phyloP scores from a whole-genome alignment of 2,888 invertebrate species.

The Acrocera orbiculus region DNA sequence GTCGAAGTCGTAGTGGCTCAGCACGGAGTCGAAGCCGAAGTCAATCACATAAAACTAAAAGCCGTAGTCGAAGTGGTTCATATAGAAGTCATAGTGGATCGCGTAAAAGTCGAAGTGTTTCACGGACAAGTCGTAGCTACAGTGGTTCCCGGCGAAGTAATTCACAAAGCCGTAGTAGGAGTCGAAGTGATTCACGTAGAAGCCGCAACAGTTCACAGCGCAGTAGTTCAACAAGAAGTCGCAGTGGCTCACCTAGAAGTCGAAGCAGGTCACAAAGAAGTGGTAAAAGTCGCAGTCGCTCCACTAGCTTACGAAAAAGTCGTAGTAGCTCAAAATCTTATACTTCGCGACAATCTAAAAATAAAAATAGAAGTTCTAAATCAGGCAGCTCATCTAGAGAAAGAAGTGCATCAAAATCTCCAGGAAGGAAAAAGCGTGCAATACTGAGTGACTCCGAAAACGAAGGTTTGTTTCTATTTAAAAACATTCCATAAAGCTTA shows the following conservation, averaged over 20 bases:
- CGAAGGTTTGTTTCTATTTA: slow-evolving; percentile 18
- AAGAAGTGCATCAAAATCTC: slow-evolving; percentile 14
- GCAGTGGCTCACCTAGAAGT: slow-evolving; percentile 18
- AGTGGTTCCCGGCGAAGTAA: slow-evolving; percentile 17
- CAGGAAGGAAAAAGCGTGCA: slow-evolving; percentile 21
- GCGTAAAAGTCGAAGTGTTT: slow-evolving; percentile 17
- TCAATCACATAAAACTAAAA: slow-evolving; percentile 11
- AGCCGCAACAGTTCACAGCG: slow-evolving; percentile 12
- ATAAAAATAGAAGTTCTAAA: slow-evolving; percentile 15
- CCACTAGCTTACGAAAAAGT: slow-evolving; percentile 5
- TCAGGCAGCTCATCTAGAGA: slow-evolving; percentile 16
- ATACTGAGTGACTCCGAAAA: slow-evolving; percentile 41
- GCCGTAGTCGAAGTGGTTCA: slow-evolving; percentile 16
- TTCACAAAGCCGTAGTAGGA: slow-evolving; percentile 15
- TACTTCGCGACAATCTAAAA: too few species aligned
- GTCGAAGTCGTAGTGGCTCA: slow-evolving; percentile 17
- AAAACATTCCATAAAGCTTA: too few species aligned
- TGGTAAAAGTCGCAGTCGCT: slow-evolving; percentile 11
- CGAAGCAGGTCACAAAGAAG: slow-evolving; percentile 14
- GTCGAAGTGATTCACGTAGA: slow-evolving; percentile 11
- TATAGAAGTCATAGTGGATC: slow-evolving; percentile 15
- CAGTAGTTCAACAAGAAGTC: slow-evolving; percentile 14
- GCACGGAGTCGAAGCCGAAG: slow-evolving; percentile 15
- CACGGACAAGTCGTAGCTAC: slow-evolving; percentile 20
- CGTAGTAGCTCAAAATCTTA: slow-evolving; percentile 12